Conservation (phyloP, 1,140 invertebrate species). For the Littorina saxatilis region DNA sequence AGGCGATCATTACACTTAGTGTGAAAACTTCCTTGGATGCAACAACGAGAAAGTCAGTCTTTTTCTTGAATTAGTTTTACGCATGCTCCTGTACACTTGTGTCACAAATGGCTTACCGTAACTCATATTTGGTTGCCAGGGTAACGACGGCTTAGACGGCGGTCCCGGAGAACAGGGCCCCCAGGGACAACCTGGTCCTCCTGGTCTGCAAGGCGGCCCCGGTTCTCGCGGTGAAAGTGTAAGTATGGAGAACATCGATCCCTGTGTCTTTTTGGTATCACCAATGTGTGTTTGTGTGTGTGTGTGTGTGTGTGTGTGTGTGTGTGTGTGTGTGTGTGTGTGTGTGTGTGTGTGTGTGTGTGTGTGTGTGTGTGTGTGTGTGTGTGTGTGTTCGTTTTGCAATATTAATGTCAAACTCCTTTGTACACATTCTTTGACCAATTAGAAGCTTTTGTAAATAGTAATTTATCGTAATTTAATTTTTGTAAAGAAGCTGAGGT, state of each 20-base stretch:
- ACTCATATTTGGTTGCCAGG: slow-evolving; percentile 33
- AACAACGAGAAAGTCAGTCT: background rate
- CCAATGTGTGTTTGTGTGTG: background rate
- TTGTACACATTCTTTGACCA: background rate
- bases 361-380: background rate
- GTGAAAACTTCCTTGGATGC: background rate
- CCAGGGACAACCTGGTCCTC: slow-evolving; percentile 38
- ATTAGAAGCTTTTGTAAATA: background rate
- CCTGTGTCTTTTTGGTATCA: background rate
- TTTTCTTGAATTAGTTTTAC: background rate
- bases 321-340: background rate
- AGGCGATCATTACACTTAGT: background rate
- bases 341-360: background rate
- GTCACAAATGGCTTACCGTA: background rate
- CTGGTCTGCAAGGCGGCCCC: slow-evolving; percentile 40
- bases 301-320: background rate
- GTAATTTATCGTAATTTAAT: background rate
- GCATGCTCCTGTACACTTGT: too few relatives aligned
- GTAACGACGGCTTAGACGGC: slow-evolving; percentile 47
- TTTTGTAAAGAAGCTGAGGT: too few relatives aligned
- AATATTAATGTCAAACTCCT: background rate
- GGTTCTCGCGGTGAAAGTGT: slow-evolving; percentile 40
- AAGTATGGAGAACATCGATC: slow-evolving; percentile 10
- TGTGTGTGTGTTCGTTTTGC: background rate
- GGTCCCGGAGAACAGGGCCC: slow-evolving; percentile 44